Percentiles rank a stretch among this genome's conserved stretches.
Conservation (phyloP, 1,140 invertebrate genomes). For the Drosophila rufa region DNA sequence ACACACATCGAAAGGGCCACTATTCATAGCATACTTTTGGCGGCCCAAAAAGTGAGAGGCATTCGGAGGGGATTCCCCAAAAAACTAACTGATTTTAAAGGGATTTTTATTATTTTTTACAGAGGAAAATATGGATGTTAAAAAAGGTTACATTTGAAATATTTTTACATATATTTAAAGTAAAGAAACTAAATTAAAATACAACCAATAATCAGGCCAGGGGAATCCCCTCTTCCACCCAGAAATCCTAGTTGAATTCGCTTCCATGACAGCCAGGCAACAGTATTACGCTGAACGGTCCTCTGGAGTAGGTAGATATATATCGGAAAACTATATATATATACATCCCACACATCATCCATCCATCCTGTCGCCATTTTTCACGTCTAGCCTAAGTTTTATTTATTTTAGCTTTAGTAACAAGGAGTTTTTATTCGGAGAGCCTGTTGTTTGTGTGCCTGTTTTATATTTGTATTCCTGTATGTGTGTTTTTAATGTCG, state of each 20-base stretch:
- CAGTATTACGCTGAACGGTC: conserved; percentile 57
- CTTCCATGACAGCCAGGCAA: conserved; percentile 58
- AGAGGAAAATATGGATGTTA: neutral
- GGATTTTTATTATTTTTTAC: neutral
- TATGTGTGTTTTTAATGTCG: conserved; percentile 67
- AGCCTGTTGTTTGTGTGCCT: conserved; percentile 60
- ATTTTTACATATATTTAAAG: neutral
- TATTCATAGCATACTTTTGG: conserved; percentile 61
- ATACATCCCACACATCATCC: conserved; percentile 17
- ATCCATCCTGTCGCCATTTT: conserved; percentile 68
- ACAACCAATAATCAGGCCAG: too few species aligned
- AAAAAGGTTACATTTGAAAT: neutral
- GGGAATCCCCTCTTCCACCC: neutral
- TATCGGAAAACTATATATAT: conserved; percentile 18
- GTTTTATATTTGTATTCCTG: conserved; percentile 56
- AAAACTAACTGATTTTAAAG: neutral
- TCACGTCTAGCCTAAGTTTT: conserved; percentile 66
- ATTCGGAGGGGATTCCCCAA: neutral
- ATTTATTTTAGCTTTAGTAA: conserved; percentile 75
- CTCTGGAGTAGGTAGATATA: conserved; percentile 37
- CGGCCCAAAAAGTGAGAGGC: conserved; percentile 20
- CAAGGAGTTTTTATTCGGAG: conserved; percentile 40
- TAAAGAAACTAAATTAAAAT: too few species aligned
- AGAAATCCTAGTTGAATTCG: conserved; percentile 42
- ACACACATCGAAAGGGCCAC: conserved; percentile 18